Evolutionary conservation across 2,888 invertebrate species (phyloP), one percentile per base, ranked within the genome.

Genomic region (Erebia ligea): DNA sequence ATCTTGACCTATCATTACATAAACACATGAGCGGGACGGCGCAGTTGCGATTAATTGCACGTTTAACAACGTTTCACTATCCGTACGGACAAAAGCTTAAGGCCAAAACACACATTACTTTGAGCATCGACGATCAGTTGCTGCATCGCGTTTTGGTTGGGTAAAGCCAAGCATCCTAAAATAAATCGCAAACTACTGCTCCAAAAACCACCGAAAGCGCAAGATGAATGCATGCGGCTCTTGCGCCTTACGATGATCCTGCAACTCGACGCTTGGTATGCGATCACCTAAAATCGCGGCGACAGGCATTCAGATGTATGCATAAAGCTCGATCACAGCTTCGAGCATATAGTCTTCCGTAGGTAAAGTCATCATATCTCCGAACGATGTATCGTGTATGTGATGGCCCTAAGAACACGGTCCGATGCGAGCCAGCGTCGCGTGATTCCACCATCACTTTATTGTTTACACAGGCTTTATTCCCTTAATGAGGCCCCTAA

Each of bases 381-480:
- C 17, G 19, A 54, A 54, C 17, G 54, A 54, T 10, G 17, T 19
- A 19, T 54, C 54, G 54, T 10, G 54, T 54, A 19, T 54, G 19
- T 10, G 54, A 19, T 54, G 17, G 54, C 54, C 54, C 76, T 74
- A 73, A 81, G 82, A 80, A 79, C 78, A 81, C 81, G 77, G 76
- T 81, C 80, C 78, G 79, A 76, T 79, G 80, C 86, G 84, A 88
- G 84, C 82, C 87, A 90, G 75, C 83, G 85, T 88, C 86, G 88
- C 89, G 90, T 89, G 89, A 86, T 90, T 89, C 88, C 88, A 81
- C 83, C 83, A 83, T 83, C 81, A 82, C 81, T 82, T 81, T 82
- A 83, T 87, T 89, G 90, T 90, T 87, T 88, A 84, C 85, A 85
- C 81, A 84, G 79, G 81, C 81, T 88, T 89, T 89, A 90, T 82